Base-by-base conservation (phyloP, 2,113 vertebrate species). In the Pelecanoides urinatrix region DNA sequence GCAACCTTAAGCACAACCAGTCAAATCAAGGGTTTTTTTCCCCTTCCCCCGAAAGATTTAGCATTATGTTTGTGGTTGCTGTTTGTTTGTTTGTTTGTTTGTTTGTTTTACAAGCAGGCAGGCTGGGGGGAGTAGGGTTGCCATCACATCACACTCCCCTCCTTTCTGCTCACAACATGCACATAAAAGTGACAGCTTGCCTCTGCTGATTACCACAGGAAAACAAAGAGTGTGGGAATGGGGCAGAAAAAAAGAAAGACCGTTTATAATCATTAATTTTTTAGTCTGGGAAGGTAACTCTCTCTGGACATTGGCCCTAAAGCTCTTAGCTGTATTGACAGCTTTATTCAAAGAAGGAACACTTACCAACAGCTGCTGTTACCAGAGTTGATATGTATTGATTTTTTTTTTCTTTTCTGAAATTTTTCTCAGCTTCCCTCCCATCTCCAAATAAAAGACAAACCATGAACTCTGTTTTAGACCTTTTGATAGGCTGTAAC, bases 311-410 rank as follows among this genome's bases (percentile, higher is more conserved):
- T 56, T 86, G 77, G 50, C 89, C 90, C 95, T 95, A 92, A 53
- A 91, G 63, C 90, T 94, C 85, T 82, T 66, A 27, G 63, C 74
- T 90, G 2, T 92, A 97, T 95, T 97, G 96, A 97, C 94, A 94
- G 77, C 78, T 98, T 90, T 95, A 95, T 97, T 96, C 86, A 92
- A 86, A 96, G 85, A 76, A 90, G 68, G 49, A 75, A 61, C n/a
- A 30, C 21, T 94, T 91, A 71, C 81, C 91, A 94, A 68, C 87
- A 86, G 58, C 58, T 93, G 70, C 93, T 97, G 85, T 91, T 96
- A 59, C 86, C 70, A 13, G 92, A 95, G 95, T 68, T 94, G 61
- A 52, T 94, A 71, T 36, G 29, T 91, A 96, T 92, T 95, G 96
- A 97, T 96, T 95, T 44, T 49, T 62, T 72, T n/a, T 61, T 75